Conservation (phyloP, 2,113 vertebrate species). For the Callipepla squamata region DNA sequence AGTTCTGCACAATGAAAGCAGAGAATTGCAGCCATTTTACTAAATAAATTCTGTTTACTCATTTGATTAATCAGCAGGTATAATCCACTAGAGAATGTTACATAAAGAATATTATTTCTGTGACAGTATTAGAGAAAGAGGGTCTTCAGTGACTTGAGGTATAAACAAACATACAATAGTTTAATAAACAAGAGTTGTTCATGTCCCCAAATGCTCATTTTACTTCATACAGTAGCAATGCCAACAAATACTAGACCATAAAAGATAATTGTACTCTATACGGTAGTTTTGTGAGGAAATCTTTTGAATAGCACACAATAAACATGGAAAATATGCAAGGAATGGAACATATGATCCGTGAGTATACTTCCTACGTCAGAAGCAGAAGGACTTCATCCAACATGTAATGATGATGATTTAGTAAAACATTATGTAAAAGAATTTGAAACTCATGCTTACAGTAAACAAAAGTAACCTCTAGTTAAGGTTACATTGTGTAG, state of each 20-base stretch:
- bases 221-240: not conserved
- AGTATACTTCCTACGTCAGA: slow-evolving; percentile 19
- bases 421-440: not conserved
- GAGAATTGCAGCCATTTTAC: not conserved
- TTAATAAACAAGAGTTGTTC: slow-evolving; percentile 3
- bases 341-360: slow-evolving; percentile 37
- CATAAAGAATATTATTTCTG: not conserved
- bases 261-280: not conserved
- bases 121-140: not conserved
- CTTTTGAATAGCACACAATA: not conserved
- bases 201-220: not conserved
- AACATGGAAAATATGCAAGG: slow-evolving; percentile 43
- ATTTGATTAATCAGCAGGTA: not conserved
- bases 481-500: not conserved
- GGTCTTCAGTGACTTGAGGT: not conserved
- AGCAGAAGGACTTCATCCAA: not conserved
- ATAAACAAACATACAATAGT: not conserved
- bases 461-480: slow-evolving; percentile 6
- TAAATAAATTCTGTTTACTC: not conserved
- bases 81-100: not conserved
- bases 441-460: slow-evolving; percentile 13
- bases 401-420: not conserved
- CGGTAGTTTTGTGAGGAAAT: slow-evolving; percentile 1
- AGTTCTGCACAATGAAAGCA: not conserved
- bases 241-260: not conserved